Evolutionary conservation across 1,140 invertebrate genomes (phyloP), one percentile per base, ranked within the genome.

Genomic region (Platyscapa corneri): DNA sequence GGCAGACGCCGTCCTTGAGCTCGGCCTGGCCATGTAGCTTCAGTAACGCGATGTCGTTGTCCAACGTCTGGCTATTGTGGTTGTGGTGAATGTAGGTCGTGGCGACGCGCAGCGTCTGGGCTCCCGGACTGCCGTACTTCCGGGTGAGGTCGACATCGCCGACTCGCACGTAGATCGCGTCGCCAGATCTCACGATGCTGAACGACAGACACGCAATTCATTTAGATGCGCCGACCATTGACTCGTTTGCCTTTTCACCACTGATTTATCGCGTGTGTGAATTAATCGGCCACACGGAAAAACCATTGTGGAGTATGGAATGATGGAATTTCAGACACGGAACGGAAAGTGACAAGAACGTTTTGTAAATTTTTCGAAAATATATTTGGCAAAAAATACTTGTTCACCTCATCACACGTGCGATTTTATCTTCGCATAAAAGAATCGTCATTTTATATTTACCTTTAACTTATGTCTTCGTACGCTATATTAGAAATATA

Each of bases 61-160:
- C 98, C 86, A 99, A 93, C 0, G 98, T 99, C 92, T 98, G 97
- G 86, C 97, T 98, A 91, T 99, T 98, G 93, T 99, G 98, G 92
- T 99, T 98, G 89, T 98, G 98, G 91, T 99, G 98, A 74, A 99
- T 98, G 91, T 99, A 99, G 0, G 98, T 98, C 27, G 97, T 98
- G 37, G 97, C 97, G 10, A 98, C 97, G 32, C 97, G 93, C 27
- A 98, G 93, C 0, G 97, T 98, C 93, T 98, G 97, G 0, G 97
- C 97, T 3, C 97, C 97, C 0, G 97, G 96, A 87, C 96, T 97
- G 27, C 97, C 97, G 88, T 97, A 97, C 90, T 97, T 97, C 20
- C 96, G 93, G 2, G 97, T 97, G 82, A 99, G 92, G 93, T 99
- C 97, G 90, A 98, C 97, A 90, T 99, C 98, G 0, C 98, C 98